Percentiles rank a stretch among this genome's conserved stretches.
These are phyloP conservation scores for Rattus rattus DNA, from an alignment of 2,113 vertebrate species.

Conservation along the genomic window DNA sequence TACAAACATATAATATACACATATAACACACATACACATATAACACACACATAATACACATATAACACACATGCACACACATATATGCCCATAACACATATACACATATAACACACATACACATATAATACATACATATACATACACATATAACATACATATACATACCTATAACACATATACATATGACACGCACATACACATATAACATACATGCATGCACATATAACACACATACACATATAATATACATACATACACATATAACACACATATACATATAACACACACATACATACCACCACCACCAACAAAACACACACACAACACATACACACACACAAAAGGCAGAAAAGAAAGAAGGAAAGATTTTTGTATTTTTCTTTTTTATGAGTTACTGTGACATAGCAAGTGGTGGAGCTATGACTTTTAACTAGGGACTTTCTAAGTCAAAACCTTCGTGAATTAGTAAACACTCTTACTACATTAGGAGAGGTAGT, in stretches of 20 bases:
- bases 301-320: neutral
- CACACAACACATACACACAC: neutral
- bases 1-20: neutral
- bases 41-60: neutral
- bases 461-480: conserved; percentile 5
- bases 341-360: neutral
- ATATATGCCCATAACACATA: neutral
- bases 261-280: neutral
- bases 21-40: neutral
- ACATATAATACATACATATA: neutral
- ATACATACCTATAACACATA: too few species aligned
- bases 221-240: too few species aligned
- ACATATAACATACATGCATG: too few species aligned
- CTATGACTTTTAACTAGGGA: neutral
- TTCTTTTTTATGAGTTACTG: neutral
- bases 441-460: conserved; percentile 12
- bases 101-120: neutral
- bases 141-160: too few species aligned
- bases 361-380: too few species aligned
- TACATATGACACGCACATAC: too few species aligned
- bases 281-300: neutral
- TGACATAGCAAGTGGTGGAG: neutral
- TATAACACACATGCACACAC: neutral
- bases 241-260: too few species aligned
- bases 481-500: neutral